These are phyloP conservation scores for Mactromeris polynyma DNA, from an alignment of 2,888 invertebrate genomes.

Conservation along the genomic window DNA sequence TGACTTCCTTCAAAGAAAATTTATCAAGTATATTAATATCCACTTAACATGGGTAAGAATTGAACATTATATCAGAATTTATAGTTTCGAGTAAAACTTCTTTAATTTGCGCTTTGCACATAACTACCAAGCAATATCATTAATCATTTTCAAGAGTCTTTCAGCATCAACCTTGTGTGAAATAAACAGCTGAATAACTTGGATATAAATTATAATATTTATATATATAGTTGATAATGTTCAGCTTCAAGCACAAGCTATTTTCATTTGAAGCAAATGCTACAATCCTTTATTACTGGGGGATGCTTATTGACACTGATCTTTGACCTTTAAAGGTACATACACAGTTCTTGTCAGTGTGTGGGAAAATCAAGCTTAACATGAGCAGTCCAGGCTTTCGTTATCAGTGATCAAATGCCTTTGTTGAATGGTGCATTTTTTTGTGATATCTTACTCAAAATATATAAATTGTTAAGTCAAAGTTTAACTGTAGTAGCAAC, in stretches of 20 bases:
- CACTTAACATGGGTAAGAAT: neutral
- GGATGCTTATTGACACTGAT: no score
- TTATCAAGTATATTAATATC: neutral
- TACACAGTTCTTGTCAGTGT: neutral
- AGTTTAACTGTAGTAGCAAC: conserved; percentile 2
- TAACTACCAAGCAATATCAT: no score
- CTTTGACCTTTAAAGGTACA: neutral
- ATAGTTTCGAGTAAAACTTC: no score
- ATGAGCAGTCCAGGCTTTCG: neutral
- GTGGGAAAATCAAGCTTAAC: neutral
- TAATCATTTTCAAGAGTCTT: no score
- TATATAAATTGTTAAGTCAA: neutral
- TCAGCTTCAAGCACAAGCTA: no score
- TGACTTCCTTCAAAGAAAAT: conserved; percentile 32
- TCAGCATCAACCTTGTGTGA: no score
- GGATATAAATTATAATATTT: no score
- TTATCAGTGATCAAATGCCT: conserved; percentile 4
- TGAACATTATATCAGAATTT: neutral
- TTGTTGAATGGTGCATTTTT: neutral
- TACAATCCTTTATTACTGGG: no score
- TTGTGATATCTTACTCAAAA: neutral
- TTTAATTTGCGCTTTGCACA: no score
- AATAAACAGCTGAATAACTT: no score
- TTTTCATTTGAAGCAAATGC: no score
- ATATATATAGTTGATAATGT: no score